Evolutionary conservation across 2,797 vertebrate species (phyloP), one percentile per base, ranked within the genome.

Genomic region (Pseudomugil gertrudae): DNA sequence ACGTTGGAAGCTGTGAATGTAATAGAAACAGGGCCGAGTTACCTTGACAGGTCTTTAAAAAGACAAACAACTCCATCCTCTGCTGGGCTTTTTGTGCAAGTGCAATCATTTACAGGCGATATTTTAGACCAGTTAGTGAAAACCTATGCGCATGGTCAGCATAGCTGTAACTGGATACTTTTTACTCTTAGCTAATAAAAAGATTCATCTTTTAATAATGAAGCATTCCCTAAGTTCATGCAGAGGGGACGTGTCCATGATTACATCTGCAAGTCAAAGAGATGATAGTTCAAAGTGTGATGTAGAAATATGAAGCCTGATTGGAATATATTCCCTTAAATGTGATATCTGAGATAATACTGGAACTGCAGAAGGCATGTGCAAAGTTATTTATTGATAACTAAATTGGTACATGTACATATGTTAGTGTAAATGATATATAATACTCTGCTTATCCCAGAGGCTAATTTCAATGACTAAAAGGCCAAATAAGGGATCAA

Each of bases 51-150:
- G 1, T 26, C 7, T 23, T 43, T 32, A 14, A 74, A 76, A 82
- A 74, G 57, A 72, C 60, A 68, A 66, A 0, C 84, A 81, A 80
- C 61, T 24, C 33, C 68, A 19, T 8, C 77, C 78, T 89, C 90
- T 91, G 21, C 55, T 89, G 87, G 86, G 10, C 56, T 23, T 43
- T 2, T n/a, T 45, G 11, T 71, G 86, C 65, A 65, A 63, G 57
- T 81, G 67, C 86, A 86, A 19, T 30, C 8, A 33, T 8, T 2
- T 7, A 11, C 0, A 32, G n/a, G n/a, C n/a, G n/a, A n/a, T n/a
- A n/a, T n/a, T n/a, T n/a, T n/a, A n/a, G n/a, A 7, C 32, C 47
- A 0, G 2, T 14, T 24, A 21, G 11, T 23, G 2, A 11, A 15
- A 15, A 53, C 3, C 13, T 23, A 21, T 23, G 30, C 21, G 27